Evolutionary conservation across 1,140 invertebrate species (phyloP).

Genomic region (Charaxes varanes): DNA sequence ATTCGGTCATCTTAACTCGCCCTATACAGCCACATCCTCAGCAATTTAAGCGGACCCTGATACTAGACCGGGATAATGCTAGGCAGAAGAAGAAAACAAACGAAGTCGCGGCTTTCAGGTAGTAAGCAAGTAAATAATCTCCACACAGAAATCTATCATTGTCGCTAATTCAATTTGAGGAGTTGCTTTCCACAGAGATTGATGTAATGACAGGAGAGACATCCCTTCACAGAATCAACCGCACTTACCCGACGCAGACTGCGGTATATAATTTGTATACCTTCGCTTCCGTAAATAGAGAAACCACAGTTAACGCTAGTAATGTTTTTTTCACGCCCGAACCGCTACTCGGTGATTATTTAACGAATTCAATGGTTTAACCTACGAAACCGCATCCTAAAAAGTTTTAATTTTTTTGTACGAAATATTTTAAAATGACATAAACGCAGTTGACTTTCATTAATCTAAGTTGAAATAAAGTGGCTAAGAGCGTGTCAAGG

Average conservation of each 20-base stretch:
- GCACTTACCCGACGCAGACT: slow-evolving; percentile 43
- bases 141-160: too few relatives aligned
- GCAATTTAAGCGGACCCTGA: too few relatives aligned
- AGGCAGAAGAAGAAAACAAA: too few relatives aligned
- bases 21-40: too few relatives aligned
- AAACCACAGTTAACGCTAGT: slow-evolving; percentile 61
- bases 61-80: too few relatives aligned
- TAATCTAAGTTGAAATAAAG: too few relatives aligned
- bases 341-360: slow-evolving; percentile 39
- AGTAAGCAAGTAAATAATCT: too few relatives aligned
- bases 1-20: too few relatives aligned
- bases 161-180: slow-evolving; percentile 14
- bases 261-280: slow-evolving; percentile 52
- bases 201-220: slow-evolving; percentile 11
- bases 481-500: too few relatives aligned
- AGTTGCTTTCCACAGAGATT: slow-evolving; percentile 14
- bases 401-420: slow-evolving; percentile 3
- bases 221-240: slow-evolving; percentile 36
- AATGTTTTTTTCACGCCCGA: slow-evolving; percentile 43
- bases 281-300: slow-evolving; percentile 65
- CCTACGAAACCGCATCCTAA: slow-evolving; percentile 33
- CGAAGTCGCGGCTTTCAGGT: too few relatives aligned
- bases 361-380: slow-evolving; percentile 22
- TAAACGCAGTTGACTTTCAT: too few relatives aligned
- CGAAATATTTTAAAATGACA: too few relatives aligned